Percentiles rank a stretch among this genome's conserved stretches.
Conservation (phyloP, 2,888 invertebrate genomes). For the Agriopis leucophaearia region DNA sequence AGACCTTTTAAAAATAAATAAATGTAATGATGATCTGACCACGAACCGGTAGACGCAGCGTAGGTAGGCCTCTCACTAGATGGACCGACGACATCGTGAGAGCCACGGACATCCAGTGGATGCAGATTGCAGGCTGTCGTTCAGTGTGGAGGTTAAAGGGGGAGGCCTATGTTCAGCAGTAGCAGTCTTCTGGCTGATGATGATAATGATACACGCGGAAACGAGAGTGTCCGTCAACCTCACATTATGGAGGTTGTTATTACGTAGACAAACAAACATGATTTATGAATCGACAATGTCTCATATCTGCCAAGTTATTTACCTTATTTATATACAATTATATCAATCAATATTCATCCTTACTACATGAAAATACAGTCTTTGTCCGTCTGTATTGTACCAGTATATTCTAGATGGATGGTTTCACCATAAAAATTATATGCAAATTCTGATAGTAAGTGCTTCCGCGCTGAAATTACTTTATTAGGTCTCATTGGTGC, state of each 20-base stretch:
- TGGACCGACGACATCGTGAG: too few species aligned
- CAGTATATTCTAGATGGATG: slow-evolving; percentile 28
- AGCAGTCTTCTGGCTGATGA: too few species aligned
- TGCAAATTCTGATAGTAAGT: slow-evolving; percentile 24
- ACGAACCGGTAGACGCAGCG: too few species aligned
- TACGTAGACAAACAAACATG: slow-evolving; percentile 33
- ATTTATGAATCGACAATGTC: slow-evolving; percentile 35
- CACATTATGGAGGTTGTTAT: slow-evolving; percentile 16
- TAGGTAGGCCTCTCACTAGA: too few species aligned
- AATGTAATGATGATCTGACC: too few species aligned
- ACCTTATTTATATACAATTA: not conserved
- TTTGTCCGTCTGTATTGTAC: not conserved
- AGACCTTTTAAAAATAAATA: too few species aligned
- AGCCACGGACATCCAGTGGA: too few species aligned
- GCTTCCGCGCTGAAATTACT: slow-evolving; percentile 32
- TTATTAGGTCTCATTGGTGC: slow-evolving; percentile 28
- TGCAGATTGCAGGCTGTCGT: too few species aligned
- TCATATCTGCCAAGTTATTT: slow-evolving; percentile 26
- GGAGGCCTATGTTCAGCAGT: too few species aligned
- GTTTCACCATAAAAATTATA: slow-evolving; percentile 27
- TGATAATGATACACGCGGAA: slow-evolving; percentile 27
- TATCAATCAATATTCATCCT: slow-evolving; percentile 2
- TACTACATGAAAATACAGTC: slow-evolving; percentile 1
- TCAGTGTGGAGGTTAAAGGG: too few species aligned
- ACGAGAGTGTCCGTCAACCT: slow-evolving; percentile 24